Evolutionary conservation across 2,888 invertebrate genomes (phyloP).

Genomic region (Anthoptus insignis): DNA sequence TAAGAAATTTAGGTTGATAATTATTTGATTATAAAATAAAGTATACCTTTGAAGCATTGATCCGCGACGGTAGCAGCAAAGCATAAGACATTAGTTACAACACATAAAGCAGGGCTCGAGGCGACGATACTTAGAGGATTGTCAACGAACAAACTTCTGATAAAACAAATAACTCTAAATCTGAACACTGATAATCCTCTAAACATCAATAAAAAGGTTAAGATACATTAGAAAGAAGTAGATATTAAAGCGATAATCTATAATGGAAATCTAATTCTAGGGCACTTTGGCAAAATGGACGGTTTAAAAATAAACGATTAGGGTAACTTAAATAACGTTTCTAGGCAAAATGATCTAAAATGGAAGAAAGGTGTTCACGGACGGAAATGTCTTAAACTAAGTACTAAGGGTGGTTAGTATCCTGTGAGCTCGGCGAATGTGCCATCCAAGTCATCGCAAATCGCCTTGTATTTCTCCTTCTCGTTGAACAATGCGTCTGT

Average conservation of each 20-base stretch:
- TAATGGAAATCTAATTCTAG: slow-evolving; percentile 23
- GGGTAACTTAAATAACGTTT: slow-evolving; percentile 29
- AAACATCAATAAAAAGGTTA: slow-evolving; percentile 61
- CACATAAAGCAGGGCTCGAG: slow-evolving; percentile 73
- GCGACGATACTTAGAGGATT: slow-evolving; percentile 61
- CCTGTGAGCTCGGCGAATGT: slow-evolving; percentile 99
- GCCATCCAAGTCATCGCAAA: slow-evolving; percentile 99
- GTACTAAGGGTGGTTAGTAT: slow-evolving; percentile 90
- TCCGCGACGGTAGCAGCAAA: slow-evolving; percentile 82
- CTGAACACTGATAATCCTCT: slow-evolving; percentile 59
- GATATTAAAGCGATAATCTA: slow-evolving; percentile 47
- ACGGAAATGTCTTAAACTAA: slow-evolving; percentile 76
- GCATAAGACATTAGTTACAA: slow-evolving; percentile 83
- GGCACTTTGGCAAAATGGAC: slow-evolving; percentile 12
- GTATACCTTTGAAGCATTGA: slow-evolving; percentile 82
- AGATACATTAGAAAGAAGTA: slow-evolving; percentile 59
- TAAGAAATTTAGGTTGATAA: slow-evolving; percentile 50
- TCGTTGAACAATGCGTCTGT: slow-evolving; percentile 94
- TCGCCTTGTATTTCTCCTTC: slow-evolving; percentile 98
- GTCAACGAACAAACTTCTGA: slow-evolving; percentile 52
- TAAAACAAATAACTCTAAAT: slow-evolving; percentile 42
- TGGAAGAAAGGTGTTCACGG: slow-evolving; percentile 61
- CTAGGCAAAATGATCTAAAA: slow-evolving; percentile 54
- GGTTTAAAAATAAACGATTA: slow-evolving; percentile 19
- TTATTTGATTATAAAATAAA: slow-evolving; percentile 66